Percentiles rank a stretch among this genome's conserved stretches.
These are phyloP conservation scores for Argyra leucocephala DNA, from an alignment of 2,888 invertebrate genomes.

Conservation along the genomic window DNA sequence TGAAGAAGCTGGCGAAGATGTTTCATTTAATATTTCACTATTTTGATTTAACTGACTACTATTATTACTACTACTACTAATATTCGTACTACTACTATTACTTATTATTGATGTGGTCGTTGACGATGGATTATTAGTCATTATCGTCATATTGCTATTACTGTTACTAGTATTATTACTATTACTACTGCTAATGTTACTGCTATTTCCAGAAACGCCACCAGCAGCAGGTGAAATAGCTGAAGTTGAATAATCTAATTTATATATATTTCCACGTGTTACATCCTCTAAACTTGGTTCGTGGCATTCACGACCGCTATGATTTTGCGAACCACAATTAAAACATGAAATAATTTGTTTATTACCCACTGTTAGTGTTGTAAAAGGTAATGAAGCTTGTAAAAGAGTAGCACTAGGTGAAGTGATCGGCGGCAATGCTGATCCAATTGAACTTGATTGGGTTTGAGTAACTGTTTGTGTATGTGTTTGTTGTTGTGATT, in stretches of 20 bases:
- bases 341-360: constrained; percentile 58
- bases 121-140: not conserved
- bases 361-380: constrained; percentile 29
- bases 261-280: constrained; percentile 62
- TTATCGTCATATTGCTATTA: not conserved
- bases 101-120: not conserved
- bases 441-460: constrained; percentile 21
- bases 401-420: constrained; percentile 38
- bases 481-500: constrained; percentile 21
- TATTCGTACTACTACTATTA: constrained; percentile 7
- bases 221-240: not conserved
- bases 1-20: constrained; percentile 26
- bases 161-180: constrained; percentile 10
- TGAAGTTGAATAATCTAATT: constrained; percentile 51
- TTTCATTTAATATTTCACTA: constrained; percentile 22
- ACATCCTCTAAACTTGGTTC: constrained; percentile 89
- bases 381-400: constrained; percentile 30
- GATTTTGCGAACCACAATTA: constrained; percentile 81
- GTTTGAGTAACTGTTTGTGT: constrained; percentile 19
- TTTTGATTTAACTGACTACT: constrained; percentile 12
- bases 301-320: constrained; percentile 77
- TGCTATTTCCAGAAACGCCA: constrained; percentile 11
- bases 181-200: constrained; percentile 16
- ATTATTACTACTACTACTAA: constrained; percentile 14
- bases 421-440: constrained; percentile 42